Evolutionary conservation across 1,140 invertebrate species (phyloP).

Genomic region (Kradibia gibbosae): DNA sequence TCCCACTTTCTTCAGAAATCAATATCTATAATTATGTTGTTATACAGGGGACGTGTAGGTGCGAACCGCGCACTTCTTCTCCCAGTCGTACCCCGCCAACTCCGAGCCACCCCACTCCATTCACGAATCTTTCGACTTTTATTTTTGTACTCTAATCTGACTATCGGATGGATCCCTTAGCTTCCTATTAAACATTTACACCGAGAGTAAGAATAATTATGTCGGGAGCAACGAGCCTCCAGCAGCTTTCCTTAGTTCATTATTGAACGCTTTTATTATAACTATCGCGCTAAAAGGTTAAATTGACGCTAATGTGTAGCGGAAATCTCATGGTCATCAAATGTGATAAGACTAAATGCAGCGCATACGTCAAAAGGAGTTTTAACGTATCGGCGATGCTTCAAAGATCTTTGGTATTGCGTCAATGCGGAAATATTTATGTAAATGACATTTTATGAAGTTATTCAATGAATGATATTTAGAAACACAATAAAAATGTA

Average conservation of each 20-base stretch:
- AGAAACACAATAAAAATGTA: too few species aligned
- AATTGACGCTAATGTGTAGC: too few species aligned
- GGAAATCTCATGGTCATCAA: too few species aligned
- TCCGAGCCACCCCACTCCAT: too few species aligned
- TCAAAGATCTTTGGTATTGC: too few species aligned
- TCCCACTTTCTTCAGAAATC: conserved; percentile 57
- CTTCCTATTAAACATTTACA: not conserved
- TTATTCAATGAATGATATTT: too few species aligned
- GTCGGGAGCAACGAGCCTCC: not conserved
- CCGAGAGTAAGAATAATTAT: not conserved
- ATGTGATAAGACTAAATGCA: too few species aligned
- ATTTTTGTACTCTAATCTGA: not conserved
- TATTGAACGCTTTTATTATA: not conserved
- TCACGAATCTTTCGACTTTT: not conserved
- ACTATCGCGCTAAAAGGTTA: too few species aligned
- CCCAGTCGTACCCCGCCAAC: not conserved
- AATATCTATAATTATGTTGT: conserved; percentile 65
- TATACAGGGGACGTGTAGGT: conserved; percentile 45
- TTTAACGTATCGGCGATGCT: too few species aligned
- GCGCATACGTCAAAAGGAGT: too few species aligned
- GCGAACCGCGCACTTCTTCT: not conserved
- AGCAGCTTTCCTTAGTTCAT: not conserved
- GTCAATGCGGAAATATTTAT: too few species aligned
- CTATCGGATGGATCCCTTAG: not conserved
- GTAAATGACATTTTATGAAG: too few species aligned